Percentiles rank a stretch among this genome's conserved stretches.
phyloP scores from a whole-genome alignment of 2,797 vertebrate species.

The Peromyscus melanophrys region DNA sequence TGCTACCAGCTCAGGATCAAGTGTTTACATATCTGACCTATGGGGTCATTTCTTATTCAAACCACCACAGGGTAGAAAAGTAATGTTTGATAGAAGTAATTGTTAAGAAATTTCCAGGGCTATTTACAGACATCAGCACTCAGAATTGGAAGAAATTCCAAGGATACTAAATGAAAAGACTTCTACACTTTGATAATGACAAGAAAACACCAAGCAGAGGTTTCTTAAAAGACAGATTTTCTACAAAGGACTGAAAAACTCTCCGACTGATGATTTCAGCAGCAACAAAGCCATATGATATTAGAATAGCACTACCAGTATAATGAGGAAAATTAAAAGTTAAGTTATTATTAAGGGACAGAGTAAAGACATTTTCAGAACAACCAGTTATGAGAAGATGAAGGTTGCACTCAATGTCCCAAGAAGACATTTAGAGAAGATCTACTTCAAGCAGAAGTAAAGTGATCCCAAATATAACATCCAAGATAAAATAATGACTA shows the following conservation, averaged over 20 bases:
- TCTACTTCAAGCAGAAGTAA: background rate
- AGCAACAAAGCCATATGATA: background rate
- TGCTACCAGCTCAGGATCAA: background rate
- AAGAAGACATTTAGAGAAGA: background rate
- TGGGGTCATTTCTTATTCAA: background rate
- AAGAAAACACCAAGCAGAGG: background rate
- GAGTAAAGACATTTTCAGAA: conserved; percentile 30
- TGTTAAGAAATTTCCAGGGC: background rate
- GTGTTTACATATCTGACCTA: background rate
- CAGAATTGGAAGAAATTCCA: background rate
- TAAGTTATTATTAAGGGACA: conserved; percentile 22
- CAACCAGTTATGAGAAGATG: background rate
- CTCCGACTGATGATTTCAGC: background rate
- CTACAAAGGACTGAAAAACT: background rate
- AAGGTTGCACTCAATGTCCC: background rate
- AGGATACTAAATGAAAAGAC: conserved; percentile 18
- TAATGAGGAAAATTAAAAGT: background rate
- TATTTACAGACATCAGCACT: conserved; percentile 20
- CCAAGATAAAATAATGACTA: background rate
- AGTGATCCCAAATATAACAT: background rate
- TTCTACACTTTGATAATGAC: background rate
- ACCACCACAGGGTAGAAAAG: background rate
- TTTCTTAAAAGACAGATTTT: conserved; percentile 1
- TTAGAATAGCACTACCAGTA: background rate
- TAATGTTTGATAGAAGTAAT: background rate